Evolutionary conservation across 2,113 vertebrate genomes (phyloP).

Genomic region (Xiphias gladius): DNA sequence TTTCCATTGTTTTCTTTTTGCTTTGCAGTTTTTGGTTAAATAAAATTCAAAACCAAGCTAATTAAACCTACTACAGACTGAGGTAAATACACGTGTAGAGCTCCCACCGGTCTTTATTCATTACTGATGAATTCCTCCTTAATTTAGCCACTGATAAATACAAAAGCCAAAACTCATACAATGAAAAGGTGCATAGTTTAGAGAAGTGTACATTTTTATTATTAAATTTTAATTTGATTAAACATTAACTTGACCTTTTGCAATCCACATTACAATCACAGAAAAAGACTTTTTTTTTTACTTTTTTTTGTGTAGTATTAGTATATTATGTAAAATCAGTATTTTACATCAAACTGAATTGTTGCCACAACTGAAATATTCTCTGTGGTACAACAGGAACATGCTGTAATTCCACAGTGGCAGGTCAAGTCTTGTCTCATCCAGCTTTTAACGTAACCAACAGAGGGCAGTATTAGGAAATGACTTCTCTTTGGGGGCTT

Average conservation of each 20-base stretch:
- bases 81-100: too few species aligned
- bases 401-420: constrained; percentile 33
- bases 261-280: neutral
- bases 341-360: constrained; percentile 13
- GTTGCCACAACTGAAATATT: constrained; percentile 2
- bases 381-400: constrained; percentile 24
- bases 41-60: constrained; percentile 8
- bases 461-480: constrained; percentile 60
- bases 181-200: neutral
- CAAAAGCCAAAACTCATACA: neutral
- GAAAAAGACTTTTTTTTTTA: neutral
- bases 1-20: too few species aligned
- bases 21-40: constrained; percentile 1
- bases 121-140: neutral
- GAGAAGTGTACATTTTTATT: neutral
- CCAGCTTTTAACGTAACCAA: constrained; percentile 49
- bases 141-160: neutral
- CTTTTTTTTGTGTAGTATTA: too few species aligned
- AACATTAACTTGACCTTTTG: constrained; percentile 7
- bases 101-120: neutral
- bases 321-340: neutral
- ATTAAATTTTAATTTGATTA: constrained; percentile 7
- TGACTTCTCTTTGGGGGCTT: constrained; percentile 5
- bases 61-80: neutral
- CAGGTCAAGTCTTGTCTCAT: constrained; percentile 33